Evolutionary conservation across 2,113 vertebrate genomes (phyloP).

Genomic region (Dipodomys stephensi): DNA sequence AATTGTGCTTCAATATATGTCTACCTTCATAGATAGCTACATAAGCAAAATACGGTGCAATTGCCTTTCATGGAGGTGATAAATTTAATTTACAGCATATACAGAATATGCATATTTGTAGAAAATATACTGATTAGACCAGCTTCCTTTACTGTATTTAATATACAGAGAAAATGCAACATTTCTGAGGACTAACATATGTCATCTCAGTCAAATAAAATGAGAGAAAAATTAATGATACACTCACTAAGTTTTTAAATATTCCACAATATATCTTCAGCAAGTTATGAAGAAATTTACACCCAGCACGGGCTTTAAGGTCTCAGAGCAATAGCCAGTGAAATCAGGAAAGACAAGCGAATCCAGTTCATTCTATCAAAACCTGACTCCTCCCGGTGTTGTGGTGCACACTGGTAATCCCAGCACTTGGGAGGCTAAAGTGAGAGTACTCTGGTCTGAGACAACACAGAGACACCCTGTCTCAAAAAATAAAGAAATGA

Average conservation of each 20-base stretch:
- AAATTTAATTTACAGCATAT: slow-evolving; percentile 86
- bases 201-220: slow-evolving; percentile 84
- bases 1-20: slow-evolving; percentile 84
- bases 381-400: neutral
- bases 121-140: slow-evolving; percentile 87
- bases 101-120: slow-evolving; percentile 84
- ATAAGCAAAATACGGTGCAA: slow-evolving; percentile 83
- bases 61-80: slow-evolving; percentile 85
- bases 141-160: slow-evolving; percentile 85
- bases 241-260: slow-evolving; percentile 65
- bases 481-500: neutral
- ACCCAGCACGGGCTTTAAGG: neutral
- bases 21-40: slow-evolving; percentile 85
- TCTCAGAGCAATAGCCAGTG: neutral
- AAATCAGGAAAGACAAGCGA: neutral
- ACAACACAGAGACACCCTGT: no score
- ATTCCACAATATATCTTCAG: slow-evolving; percentile 68
- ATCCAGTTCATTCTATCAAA: neutral
- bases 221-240: slow-evolving; percentile 83
- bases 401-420: neutral
- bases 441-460: no score
- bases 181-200: slow-evolving; percentile 83
- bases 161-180: slow-evolving; percentile 79
- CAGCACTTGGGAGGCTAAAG: neutral
- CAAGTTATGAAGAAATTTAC: slow-evolving; percentile 28